These are phyloP conservation scores for Pyrgus malvae DNA, from an alignment of 2,888 invertebrate species.

Conservation along the genomic window DNA sequence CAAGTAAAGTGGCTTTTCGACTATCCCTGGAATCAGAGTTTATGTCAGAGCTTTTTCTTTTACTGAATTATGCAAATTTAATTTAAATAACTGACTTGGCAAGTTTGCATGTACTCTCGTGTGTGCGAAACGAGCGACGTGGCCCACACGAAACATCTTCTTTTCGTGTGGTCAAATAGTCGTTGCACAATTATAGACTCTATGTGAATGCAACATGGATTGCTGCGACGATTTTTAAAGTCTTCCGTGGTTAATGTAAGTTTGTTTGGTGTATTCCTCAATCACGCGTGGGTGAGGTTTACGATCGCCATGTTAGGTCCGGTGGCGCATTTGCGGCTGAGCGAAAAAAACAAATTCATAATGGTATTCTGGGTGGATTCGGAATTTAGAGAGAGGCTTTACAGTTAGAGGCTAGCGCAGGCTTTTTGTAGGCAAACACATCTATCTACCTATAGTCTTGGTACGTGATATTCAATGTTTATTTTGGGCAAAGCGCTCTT, in stretches of 20 bases:
- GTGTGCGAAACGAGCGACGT: slow-evolving; percentile 30
- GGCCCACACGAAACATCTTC: slow-evolving; percentile 6
- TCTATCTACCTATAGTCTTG: no score
- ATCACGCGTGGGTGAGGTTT: slow-evolving; percentile 37
- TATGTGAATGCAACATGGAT: background rate
- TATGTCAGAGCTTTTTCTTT: slow-evolving; percentile 56
- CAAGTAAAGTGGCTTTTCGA: slow-evolving; percentile 21
- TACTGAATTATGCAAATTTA: slow-evolving; percentile 62
- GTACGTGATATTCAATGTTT: background rate
- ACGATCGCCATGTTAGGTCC: slow-evolving; percentile 35
- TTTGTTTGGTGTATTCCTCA: slow-evolving; percentile 30
- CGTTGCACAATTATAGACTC: background rate
- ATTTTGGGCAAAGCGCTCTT: no score
- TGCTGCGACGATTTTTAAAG: background rate
- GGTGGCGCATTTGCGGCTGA: slow-evolving; percentile 32
- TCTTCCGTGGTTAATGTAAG: background rate
- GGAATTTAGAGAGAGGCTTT: slow-evolving; percentile 22
- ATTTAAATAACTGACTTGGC: slow-evolving; percentile 60
- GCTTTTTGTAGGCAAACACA: background rate
- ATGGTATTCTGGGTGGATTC: slow-evolving; percentile 12
- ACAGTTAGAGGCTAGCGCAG: background rate
- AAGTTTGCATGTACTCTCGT: slow-evolving; percentile 36
- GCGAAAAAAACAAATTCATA: slow-evolving; percentile 18
- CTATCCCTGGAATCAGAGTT: slow-evolving; percentile 44
- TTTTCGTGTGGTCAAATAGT: background rate